Evolutionary conservation across 92 coral and sea anemone genomes (phyloP).

Genomic region (Porites rus): DNA sequence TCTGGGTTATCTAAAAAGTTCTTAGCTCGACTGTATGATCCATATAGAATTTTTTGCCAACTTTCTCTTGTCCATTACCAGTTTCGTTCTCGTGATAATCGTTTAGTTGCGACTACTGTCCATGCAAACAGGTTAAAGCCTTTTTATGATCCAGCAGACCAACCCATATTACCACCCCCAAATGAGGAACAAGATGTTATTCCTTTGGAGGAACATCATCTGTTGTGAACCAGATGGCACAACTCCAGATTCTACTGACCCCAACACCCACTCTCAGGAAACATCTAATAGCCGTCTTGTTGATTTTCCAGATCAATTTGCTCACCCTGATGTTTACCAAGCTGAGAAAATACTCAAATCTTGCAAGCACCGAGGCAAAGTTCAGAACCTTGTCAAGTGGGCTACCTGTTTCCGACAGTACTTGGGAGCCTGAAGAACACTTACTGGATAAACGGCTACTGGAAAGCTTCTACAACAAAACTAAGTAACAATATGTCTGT

Average conservation of each 20-base stretch:
- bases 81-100: neutral
- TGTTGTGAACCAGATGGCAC: conserved; percentile 13
- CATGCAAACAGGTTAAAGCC: neutral
- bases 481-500: neutral
- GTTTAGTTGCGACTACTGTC: neutral
- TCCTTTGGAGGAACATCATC: neutral
- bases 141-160: neutral
- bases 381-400: conserved; percentile 53
- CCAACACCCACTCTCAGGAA: no score
- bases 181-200: neutral
- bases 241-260: no score
- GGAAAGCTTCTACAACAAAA: neutral
- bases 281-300: neutral
- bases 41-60: neutral
- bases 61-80: neutral
- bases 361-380: conserved; percentile 3
- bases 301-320: neutral
- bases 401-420: neutral
- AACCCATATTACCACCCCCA: neutral
- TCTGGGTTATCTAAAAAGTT: neutral
- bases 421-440: conserved; percentile 54
- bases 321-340: neutral
- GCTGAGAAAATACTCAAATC: conserved; percentile 23
- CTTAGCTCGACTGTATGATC: neutral
- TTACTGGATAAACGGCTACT: conserved; percentile 32